Conservation (phyloP, 2,888 invertebrate species). For the Phorcus lineatus region DNA sequence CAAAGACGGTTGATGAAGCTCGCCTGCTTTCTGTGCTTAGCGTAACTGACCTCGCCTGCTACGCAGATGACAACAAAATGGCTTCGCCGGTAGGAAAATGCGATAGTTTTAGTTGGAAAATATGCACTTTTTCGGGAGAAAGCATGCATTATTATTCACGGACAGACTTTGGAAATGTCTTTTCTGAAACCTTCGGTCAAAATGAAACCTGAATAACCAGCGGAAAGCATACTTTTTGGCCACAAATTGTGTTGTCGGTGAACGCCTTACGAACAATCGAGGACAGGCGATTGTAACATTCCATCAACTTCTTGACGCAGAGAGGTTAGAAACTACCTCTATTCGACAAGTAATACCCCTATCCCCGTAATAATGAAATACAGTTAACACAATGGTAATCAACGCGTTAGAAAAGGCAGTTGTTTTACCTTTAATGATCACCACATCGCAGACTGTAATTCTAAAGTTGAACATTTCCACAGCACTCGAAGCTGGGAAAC, state of each 20-base stretch:
- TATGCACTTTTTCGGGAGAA: background rate
- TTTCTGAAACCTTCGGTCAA: background rate
- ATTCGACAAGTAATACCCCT: too few species aligned
- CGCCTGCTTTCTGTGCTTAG: background rate
- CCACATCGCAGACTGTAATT: background rate
- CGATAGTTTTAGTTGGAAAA: background rate
- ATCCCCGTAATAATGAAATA: too few species aligned
- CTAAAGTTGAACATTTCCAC: background rate
- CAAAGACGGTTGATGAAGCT: background rate
- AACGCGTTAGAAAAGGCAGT: background rate
- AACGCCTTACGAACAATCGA: constrained; percentile 5
- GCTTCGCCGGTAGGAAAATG: constrained; percentile 6
- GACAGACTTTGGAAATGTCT: background rate
- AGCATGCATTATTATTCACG: background rate
- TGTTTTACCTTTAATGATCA: constrained; percentile 20
- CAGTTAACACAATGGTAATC: background rate
- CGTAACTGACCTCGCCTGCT: background rate
- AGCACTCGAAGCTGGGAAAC: constrained; percentile 7
- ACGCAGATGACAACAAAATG: constrained; percentile 4
- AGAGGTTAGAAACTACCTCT: too few species aligned
- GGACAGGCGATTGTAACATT: constrained; percentile 13
- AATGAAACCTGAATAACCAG: background rate
- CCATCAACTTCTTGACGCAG: background rate
- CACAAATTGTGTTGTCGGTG: constrained; percentile 7
- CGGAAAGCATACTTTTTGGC: background rate